Evolutionary conservation across 2,797 vertebrate genomes (phyloP).

Genomic region (Petrocephalus sullivani): DNA sequence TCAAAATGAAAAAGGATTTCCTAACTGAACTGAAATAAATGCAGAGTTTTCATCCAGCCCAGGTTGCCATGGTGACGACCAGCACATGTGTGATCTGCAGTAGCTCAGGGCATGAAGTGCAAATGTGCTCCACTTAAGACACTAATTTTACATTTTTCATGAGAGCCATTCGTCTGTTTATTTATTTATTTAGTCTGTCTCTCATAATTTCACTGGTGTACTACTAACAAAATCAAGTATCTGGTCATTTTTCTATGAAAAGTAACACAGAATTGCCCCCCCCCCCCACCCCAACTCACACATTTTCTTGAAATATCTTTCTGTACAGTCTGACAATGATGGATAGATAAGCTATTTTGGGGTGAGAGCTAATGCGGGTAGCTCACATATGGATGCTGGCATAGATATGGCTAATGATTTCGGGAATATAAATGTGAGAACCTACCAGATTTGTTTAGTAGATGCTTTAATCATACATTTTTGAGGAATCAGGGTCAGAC

Average conservation of each 20-base stretch:
- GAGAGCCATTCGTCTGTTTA: slow-evolving; percentile 49
- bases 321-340: not conserved
- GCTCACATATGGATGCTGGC: not conserved
- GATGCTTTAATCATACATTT: not conserved
- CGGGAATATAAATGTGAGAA: not conserved
- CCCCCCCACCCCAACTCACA: not conserved
- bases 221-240: not conserved
- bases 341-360: not conserved
- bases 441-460: not conserved
- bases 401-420: not conserved
- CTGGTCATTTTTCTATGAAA: not conserved
- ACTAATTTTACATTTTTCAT: slow-evolving; percentile 74
- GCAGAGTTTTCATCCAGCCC: slow-evolving; percentile 56
- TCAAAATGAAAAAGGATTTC: slow-evolving; percentile 36
- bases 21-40: slow-evolving; percentile 56
- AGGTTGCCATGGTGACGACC: slow-evolving; percentile 79
- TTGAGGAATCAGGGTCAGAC: not conserved
- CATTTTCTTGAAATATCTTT: not conserved
- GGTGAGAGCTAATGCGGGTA: not conserved
- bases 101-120: slow-evolving; percentile 58
- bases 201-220: not conserved
- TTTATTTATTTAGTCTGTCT: not conserved
- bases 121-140: slow-evolving; percentile 68
- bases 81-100: slow-evolving; percentile 78
- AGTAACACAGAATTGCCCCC: not conserved